phyloP scores from a whole-genome alignment of 2,797 vertebrate species.

The Nothura maculosa region DNA sequence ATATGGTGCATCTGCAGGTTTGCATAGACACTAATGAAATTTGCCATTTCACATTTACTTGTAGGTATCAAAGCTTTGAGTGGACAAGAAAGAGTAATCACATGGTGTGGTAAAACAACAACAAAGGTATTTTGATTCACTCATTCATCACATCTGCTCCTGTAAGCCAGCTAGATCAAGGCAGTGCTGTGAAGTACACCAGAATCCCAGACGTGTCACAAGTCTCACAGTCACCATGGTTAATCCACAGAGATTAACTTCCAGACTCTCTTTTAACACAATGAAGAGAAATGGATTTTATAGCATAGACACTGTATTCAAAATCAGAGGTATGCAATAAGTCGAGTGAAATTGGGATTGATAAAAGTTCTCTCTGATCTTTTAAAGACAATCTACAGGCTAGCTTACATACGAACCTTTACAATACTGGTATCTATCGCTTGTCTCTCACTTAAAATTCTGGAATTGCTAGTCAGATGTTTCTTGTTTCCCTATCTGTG shows the following conservation, averaged over 20 bases:
- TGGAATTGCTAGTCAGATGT: background rate
- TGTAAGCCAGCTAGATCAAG: background rate
- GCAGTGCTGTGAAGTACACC: background rate
- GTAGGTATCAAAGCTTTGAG: background rate
- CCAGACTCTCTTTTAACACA: background rate
- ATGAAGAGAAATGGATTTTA: background rate
- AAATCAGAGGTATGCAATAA: background rate
- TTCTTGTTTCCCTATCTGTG: background rate
- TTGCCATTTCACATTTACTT: background rate
- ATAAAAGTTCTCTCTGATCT: fast-evolving
- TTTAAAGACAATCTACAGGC: background rate
- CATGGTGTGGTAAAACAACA: background rate
- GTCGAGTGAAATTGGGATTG: background rate
- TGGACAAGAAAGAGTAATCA: background rate
- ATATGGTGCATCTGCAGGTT: background rate
- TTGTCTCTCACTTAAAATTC: background rate
- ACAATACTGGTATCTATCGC: background rate
- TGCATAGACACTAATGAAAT: background rate
- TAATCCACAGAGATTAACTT: background rate
- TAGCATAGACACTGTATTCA: background rate
- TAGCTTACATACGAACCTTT: background rate
- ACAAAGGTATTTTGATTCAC: background rate
- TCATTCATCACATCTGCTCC: background rate
- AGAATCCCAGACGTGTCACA: background rate
- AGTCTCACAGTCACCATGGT: fast-evolving